These are phyloP conservation scores for Molossus alvarezi DNA, from an alignment of 2,797 vertebrate genomes.

Conservation along the genomic window DNA sequence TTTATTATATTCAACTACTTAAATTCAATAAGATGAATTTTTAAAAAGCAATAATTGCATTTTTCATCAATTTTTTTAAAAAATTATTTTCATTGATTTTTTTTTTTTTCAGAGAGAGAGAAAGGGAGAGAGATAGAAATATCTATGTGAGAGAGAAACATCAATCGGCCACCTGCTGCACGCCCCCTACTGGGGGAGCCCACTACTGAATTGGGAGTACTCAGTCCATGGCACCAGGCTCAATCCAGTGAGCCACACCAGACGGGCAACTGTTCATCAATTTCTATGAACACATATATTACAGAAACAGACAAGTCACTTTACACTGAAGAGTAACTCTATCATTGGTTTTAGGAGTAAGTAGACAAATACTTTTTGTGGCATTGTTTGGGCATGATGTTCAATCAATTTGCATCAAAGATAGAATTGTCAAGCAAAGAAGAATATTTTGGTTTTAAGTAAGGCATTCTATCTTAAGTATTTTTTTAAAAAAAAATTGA, in stretches of 20 bases:
- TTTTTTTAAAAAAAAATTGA: neutral
- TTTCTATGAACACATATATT: neutral
- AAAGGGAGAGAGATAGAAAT: too few relatives aligned
- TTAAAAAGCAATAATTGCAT: neutral
- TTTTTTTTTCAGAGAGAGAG: too few relatives aligned
- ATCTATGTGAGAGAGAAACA: too few relatives aligned
- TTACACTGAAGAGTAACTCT: neutral
- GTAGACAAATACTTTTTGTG: neutral
- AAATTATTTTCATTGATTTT: too few relatives aligned
- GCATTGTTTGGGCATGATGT: neutral
- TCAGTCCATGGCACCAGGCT: too few relatives aligned
- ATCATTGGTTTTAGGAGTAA: neutral
- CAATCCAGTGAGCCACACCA: too few relatives aligned
- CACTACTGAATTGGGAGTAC: too few relatives aligned
- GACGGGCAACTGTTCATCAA: too few relatives aligned
- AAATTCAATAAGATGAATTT: neutral
- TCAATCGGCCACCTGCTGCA: too few relatives aligned
- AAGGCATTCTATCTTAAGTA: neutral
- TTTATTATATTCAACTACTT: conserved; percentile 5
- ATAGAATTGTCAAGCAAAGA: neutral
- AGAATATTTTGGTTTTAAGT: neutral
- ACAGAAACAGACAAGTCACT: neutral
- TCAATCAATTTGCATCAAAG: neutral
- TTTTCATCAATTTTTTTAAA: neutral
- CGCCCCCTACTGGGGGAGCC: too few relatives aligned